These are phyloP conservation scores for Lamproptera curius DNA, from an alignment of 2,888 invertebrate genomes.

Conservation along the genomic window DNA sequence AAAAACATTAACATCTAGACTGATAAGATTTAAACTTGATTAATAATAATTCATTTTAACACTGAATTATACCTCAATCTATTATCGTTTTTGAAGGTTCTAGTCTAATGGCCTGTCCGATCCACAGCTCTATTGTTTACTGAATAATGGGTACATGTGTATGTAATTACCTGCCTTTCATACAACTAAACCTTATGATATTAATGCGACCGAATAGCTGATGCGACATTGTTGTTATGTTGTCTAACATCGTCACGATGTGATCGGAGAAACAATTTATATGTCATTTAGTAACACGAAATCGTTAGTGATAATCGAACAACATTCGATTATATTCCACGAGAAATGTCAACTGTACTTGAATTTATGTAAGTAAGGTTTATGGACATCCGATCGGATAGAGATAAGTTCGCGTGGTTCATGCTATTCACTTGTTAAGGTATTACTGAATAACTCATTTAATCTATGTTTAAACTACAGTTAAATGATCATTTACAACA, in stretches of 20 bases:
- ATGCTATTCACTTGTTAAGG: no score
- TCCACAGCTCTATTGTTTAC: conserved; percentile 60
- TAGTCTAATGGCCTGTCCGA: conserved; percentile 64
- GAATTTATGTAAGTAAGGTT: no score
- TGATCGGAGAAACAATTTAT: conserved; percentile 13
- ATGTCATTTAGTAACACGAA: conserved; percentile 9
- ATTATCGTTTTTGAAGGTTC: conserved; percentile 43
- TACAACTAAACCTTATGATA: conserved; percentile 40
- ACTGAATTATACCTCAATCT: conserved; percentile 30
- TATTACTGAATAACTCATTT: no score
- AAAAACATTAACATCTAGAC: no score
- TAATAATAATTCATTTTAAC: no score
- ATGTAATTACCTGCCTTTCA: conserved; percentile 66
- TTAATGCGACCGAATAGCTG: conserved; percentile 30
- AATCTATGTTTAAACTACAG: no score
- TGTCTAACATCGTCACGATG: neutral
- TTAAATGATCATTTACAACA: no score
- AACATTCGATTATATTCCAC: neutral
- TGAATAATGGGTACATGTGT: conserved; percentile 42
- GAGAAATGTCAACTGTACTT: no score
- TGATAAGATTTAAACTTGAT: no score
- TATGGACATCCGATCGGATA: no score
- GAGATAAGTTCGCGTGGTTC: no score
- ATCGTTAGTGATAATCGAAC: neutral
- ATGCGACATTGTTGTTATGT: conserved; percentile 10